Conservation (phyloP, 2,888 invertebrate genomes). For the Tenthredo livida region DNA sequence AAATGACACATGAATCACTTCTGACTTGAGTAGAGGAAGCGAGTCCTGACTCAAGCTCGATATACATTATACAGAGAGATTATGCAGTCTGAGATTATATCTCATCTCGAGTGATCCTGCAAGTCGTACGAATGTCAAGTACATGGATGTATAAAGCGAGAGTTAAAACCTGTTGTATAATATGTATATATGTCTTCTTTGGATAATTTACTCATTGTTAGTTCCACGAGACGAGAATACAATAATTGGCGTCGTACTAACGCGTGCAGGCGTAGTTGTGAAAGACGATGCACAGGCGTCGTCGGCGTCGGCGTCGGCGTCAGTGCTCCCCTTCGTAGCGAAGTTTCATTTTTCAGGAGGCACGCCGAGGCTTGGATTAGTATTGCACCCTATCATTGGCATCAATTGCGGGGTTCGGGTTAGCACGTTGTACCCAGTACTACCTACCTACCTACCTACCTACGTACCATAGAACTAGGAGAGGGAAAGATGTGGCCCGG, state of each 20-base stretch:
- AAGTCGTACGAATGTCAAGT: constrained; percentile 26
- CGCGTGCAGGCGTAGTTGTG: constrained; percentile 36
- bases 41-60: not conserved
- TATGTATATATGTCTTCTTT: not conserved
- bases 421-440: constrained; percentile 46
- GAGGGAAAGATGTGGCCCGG: not conserved
- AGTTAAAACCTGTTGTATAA: constrained; percentile 9
- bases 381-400: constrained; percentile 71
- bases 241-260: constrained; percentile 38
- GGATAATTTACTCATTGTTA: constrained; percentile 33
- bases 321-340: constrained; percentile 2
- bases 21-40: not conserved
- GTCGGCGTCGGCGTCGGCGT: not conserved
- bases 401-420: constrained; percentile 68
- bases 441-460: not conserved
- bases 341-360: constrained; percentile 52
- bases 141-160: not conserved
- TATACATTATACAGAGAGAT: not conserved
- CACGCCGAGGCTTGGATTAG: constrained; percentile 66
- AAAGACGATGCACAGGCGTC: constrained; percentile 49
- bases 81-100: not conserved
- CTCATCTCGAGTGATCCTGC: not conserved
- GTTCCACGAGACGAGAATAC: constrained; percentile 19
- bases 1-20: not conserved
- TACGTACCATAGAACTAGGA: not conserved